Evolutionary conservation across 2,888 invertebrate genomes (phyloP).

Genomic region (Pycnomerus fuliginosus): DNA sequence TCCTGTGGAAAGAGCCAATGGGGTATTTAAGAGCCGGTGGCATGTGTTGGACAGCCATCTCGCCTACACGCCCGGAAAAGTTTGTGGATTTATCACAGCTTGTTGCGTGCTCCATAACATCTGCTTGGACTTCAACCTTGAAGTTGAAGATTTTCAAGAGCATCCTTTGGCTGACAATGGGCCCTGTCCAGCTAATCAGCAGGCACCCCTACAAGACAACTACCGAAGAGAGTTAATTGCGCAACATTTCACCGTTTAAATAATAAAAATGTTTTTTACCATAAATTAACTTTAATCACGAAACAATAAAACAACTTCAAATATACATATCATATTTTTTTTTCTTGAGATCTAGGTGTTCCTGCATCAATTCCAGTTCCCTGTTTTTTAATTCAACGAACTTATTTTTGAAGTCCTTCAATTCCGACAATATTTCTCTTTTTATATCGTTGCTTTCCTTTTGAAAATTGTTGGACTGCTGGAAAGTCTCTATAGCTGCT

Average conservation of each 20-base stretch:
- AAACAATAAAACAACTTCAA: too few species aligned
- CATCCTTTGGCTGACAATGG: slow-evolving; percentile 1
- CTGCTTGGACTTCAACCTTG: slow-evolving; percentile 10
- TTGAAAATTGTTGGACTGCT: too few species aligned
- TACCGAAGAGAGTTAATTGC: background rate
- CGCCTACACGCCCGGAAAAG: slow-evolving; percentile 10
- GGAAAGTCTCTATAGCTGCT: too few species aligned
- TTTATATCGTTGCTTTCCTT: too few species aligned
- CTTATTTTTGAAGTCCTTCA: too few species aligned
- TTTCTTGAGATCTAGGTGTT: too few species aligned
- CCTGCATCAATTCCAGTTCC: too few species aligned
- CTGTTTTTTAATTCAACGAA: too few species aligned
- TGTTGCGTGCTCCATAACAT: slow-evolving; percentile 23
- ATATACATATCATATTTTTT: too few species aligned
- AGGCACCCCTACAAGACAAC: background rate
- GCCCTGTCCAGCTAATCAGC: slow-evolving; percentile 3
- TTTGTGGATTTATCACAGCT: slow-evolving; percentile 16
- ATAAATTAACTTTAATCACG: too few species aligned
- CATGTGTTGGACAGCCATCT: slow-evolving; percentile 11
- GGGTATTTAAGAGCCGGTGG: slow-evolving; percentile 18
- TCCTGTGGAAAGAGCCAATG: slow-evolving; percentile 10
- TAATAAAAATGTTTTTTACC: too few species aligned
- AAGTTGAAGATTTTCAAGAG: slow-evolving; percentile 1
- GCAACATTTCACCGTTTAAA: slow-evolving; percentile 2
- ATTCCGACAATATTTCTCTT: too few species aligned